Evolutionary conservation across 2,797 vertebrate species (phyloP), one percentile per base, ranked within the genome.

Genomic region (Xiphophorus birchmanni): DNA sequence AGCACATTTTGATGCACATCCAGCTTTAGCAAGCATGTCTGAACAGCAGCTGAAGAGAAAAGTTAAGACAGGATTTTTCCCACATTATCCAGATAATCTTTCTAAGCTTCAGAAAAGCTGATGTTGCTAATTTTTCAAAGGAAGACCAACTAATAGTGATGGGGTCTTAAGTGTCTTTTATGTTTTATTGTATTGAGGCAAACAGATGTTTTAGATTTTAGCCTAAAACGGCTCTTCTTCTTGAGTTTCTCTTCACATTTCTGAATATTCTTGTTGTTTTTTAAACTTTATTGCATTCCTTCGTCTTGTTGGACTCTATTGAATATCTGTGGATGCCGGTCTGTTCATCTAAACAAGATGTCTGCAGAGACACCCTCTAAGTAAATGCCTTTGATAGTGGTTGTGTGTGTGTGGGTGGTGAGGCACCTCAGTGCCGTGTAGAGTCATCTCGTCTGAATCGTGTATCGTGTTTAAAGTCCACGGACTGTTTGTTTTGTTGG

Each of bases 381-480:
- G 26, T 45, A 76, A 78, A 73, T 75, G 48, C 26, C 35, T 71
- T 12, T 29, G 40, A 56, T 56, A 35, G 11, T 35, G 42, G 32
- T 4, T 32, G 40, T 5, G 74, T 26, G 60, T 37, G 40, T 37
- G 63, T 52, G 45, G 50, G 75, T 78, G 32, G 45, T 44, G 44
- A 29, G 69, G 82, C 26, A 35, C 50, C 50, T 52, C 3, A 32
- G 74, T 12, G 12, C 47, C 37, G 58, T 73, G 35, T 58, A 21
- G 69, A n/a, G 50, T 85, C 52, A 67, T 26, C 13, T 77, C 56
- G 47, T 42, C 32, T 74, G 37, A 79, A 44, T 21, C 58, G 11
- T 63, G 71, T 32, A 54, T n/a, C 44, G 3, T 35, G 80, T 81
- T 56, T 78, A 79, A 86, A 83, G 85, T 81, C 82, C 79, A 45